Conservation (phyloP, 2,888 invertebrate genomes). For the Cephus sareptanus region DNA sequence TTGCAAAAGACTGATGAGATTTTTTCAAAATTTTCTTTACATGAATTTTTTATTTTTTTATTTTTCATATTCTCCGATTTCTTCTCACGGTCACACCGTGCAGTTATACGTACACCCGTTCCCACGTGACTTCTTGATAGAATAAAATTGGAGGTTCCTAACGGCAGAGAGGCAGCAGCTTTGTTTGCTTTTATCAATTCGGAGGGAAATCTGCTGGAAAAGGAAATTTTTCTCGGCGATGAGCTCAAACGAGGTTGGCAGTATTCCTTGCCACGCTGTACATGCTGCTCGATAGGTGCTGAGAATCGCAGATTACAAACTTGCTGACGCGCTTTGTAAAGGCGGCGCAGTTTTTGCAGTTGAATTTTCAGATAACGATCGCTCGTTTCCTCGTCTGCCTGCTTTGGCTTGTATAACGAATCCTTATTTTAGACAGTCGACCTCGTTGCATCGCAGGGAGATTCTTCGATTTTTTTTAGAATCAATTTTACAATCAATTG, state of each 20-base stretch:
- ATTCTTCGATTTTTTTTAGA: background rate
- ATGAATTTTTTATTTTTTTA: background rate
- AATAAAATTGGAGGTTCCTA: background rate
- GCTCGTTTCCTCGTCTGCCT: constrained; percentile 17
- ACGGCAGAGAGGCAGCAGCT: background rate
- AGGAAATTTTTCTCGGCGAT: constrained; percentile 23
- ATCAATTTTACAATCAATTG: background rate
- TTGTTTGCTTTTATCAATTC: background rate
- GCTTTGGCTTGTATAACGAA: background rate
- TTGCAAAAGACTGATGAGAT: background rate
- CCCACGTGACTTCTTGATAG: background rate
- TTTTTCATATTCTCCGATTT: background rate
- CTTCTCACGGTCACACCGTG: background rate
- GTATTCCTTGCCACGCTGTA: constrained; percentile 31
- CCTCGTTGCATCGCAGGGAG: background rate
- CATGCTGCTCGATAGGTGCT: constrained; percentile 31
- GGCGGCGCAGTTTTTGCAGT: constrained; percentile 18
- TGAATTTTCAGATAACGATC: constrained; percentile 35
- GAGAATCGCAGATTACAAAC: constrained; percentile 40
- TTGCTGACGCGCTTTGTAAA: constrained; percentile 35
- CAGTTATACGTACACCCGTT: background rate
- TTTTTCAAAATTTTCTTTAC: constrained; percentile 8
- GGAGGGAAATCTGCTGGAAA: background rate
- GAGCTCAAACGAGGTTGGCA: constrained; percentile 13
- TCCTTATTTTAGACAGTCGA: background rate